Percentiles rank a stretch among this genome's conserved stretches.
Conservation (phyloP, 2,888 invertebrate genomes). For the Himalopsyche japonica region DNA sequence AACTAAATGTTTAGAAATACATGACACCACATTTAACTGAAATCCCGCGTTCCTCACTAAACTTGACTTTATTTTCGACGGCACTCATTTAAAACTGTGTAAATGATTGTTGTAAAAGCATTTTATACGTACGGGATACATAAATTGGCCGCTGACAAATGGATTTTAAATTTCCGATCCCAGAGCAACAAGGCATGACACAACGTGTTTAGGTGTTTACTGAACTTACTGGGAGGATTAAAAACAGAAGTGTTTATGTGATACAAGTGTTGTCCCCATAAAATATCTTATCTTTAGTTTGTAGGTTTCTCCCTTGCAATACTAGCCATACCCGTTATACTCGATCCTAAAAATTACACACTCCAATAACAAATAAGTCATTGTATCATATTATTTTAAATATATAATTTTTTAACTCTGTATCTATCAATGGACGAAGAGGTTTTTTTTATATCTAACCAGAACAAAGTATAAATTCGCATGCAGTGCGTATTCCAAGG, state of each 20-base stretch:
- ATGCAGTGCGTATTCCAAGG: too few relatives aligned
- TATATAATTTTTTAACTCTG: too few relatives aligned
- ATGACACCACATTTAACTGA: slow-evolving; percentile 32
- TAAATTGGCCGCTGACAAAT: background rate
- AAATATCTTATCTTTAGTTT: too few relatives aligned
- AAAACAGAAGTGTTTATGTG: background rate
- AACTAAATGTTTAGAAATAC: background rate
- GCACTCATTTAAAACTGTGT: background rate
- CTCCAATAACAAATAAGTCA: too few relatives aligned
- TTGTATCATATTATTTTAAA: too few relatives aligned
- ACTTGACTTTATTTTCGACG: slow-evolving; percentile 14
- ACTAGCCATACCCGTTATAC: too few relatives aligned
- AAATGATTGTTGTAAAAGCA: background rate
- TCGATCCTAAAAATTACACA: too few relatives aligned
- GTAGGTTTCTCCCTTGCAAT: too few relatives aligned
- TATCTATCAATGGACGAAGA: too few relatives aligned
- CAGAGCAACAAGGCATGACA: background rate
- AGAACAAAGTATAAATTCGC: too few relatives aligned
- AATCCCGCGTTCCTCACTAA: slow-evolving; percentile 12
- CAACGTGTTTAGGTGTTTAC: background rate
- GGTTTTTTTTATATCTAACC: too few relatives aligned
- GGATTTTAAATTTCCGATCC: background rate
- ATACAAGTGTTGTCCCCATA: too few relatives aligned
- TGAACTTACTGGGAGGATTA: background rate
- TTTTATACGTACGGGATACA: background rate